Percentiles rank a stretch among this genome's conserved stretches.
phyloP scores from a whole-genome alignment of 1,140 invertebrate species.

The Diuraphis noxia region DNA sequence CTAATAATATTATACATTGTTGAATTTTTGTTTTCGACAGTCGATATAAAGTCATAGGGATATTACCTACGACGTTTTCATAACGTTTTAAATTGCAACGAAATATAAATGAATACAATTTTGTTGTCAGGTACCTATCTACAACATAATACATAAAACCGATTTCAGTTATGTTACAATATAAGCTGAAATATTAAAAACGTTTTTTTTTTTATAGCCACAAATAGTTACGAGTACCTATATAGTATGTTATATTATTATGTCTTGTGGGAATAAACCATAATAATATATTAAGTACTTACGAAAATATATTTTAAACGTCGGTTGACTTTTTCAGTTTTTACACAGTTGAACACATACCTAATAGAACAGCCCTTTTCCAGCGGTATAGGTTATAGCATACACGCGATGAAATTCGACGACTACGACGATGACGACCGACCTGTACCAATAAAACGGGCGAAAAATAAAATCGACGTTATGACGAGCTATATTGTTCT shows the following conservation, averaged over 20 bases:
- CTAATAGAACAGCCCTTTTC: not conserved
- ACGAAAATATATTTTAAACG: not conserved
- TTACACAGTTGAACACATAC: not conserved
- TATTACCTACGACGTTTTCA: not conserved
- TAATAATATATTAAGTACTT: not conserved
- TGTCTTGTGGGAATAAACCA: not conserved
- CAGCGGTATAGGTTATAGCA: not conserved
- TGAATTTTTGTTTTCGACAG: too few relatives aligned
- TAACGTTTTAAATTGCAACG: not conserved
- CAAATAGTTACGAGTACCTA: not conserved
- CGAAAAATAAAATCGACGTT: slow-evolving; percentile 26
- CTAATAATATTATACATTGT: not conserved
- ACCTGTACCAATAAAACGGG: not conserved
- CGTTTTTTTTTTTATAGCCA: not conserved
- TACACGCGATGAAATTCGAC: not conserved
- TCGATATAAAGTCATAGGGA: too few relatives aligned
- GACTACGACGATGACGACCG: not conserved
- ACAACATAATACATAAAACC: not conserved
- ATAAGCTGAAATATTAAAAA: not conserved
- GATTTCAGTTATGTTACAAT: not conserved
- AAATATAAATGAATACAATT: not conserved
- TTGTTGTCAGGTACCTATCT: not conserved
- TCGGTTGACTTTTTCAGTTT: not conserved
- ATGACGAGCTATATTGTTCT: slow-evolving; percentile 24
- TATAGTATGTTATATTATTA: slow-evolving; percentile 8